phyloP scores from a whole-genome alignment of 2,888 invertebrate species.

The Maniola hyperantus region DNA sequence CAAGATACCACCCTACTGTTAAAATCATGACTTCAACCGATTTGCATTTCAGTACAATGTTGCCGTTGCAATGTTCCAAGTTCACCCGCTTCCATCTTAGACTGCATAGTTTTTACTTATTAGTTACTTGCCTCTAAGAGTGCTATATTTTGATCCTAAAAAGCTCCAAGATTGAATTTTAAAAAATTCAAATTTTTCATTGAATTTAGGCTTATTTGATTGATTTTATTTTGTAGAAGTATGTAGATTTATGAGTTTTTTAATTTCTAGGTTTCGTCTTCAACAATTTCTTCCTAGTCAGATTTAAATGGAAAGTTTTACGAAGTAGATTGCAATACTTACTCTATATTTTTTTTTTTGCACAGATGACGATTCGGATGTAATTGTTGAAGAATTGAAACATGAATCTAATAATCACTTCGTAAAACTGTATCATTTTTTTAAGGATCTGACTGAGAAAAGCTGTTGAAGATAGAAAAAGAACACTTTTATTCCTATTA shows the following conservation, averaged over 20 bases:
- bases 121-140: too few species aligned
- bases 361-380: constrained; percentile 46
- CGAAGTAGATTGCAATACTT: constrained; percentile 46
- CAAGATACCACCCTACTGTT: too few species aligned
- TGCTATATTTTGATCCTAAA: too few species aligned
- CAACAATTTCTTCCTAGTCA: constrained; percentile 64
- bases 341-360: constrained; percentile 6
- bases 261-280: constrained; percentile 46
- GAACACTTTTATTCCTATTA: constrained; percentile 5
- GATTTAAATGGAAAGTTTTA: constrained; percentile 51
- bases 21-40: too few species aligned
- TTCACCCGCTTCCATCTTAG: too few species aligned
- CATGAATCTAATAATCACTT: constrained; percentile 41
- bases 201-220: too few species aligned
- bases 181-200: too few species aligned
- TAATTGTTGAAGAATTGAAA: constrained; percentile 62
- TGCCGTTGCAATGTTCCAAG: too few species aligned
- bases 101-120: too few species aligned
- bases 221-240: not conserved
- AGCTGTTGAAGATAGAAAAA: constrained; percentile 42
- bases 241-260: not conserved
- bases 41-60: too few species aligned
- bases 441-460: constrained; percentile 48
- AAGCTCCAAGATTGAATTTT: too few species aligned
- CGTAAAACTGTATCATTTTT: constrained; percentile 64